Conservation (phyloP, 1,140 invertebrate species). For the Tenebrio molitor region DNA sequence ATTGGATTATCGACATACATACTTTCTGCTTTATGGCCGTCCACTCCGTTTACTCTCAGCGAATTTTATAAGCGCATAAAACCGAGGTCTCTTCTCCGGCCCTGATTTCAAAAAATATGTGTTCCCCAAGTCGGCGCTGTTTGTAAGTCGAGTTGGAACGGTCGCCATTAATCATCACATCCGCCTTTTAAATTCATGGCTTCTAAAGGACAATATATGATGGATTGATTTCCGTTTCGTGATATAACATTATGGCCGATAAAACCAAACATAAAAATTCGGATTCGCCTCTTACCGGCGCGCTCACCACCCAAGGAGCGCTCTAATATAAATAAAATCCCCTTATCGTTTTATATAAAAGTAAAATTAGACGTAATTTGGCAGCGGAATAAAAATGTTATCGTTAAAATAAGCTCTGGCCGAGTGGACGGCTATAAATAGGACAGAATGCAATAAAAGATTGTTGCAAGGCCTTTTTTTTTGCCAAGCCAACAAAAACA, state of each 20-base stretch:
- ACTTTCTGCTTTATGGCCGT: conserved; percentile 23
- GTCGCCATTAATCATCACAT: not conserved
- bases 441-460: too few species aligned
- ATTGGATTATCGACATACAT: conserved; percentile 48
- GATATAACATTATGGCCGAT: not conserved
- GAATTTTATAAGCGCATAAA: conserved; percentile 1
- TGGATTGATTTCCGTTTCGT: conserved; percentile 1
- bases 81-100: too few species aligned
- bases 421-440: too few species aligned
- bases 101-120: not conserved
- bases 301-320: too few species aligned
- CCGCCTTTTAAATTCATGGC: not conserved
- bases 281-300: not conserved
- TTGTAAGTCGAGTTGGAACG: not conserved
- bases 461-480: too few species aligned
- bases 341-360: not conserved
- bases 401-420: too few species aligned
- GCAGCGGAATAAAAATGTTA: not conserved
- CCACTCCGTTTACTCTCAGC: not conserved
- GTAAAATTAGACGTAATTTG: conserved; percentile 24
- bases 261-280: not conserved
- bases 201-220: not conserved
- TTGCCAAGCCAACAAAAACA: too few species aligned
- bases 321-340: too few species aligned
- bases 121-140: not conserved